phyloP scores from a whole-genome alignment of 2,888 invertebrate genomes.

The Thymelicus sylvestris region DNA sequence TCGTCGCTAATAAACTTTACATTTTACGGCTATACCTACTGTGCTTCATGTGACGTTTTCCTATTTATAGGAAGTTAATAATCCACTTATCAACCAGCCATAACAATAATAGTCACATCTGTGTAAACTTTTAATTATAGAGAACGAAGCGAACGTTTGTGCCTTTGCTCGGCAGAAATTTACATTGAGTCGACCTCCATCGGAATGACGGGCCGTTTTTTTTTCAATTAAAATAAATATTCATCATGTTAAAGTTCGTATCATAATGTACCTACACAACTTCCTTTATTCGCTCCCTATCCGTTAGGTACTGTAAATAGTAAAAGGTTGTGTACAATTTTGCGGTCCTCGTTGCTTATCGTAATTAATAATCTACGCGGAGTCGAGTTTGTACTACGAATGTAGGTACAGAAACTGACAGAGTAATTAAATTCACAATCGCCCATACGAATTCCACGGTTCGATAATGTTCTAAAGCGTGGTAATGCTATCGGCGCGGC shows the following conservation, averaged over 20 bases:
- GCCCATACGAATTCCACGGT: background rate
- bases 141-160: background rate
- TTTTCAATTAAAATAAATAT: conserved; percentile 5
- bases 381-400: background rate
- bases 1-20: too few species aligned
- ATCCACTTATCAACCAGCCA: too few species aligned
- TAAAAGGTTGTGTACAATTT: conserved; percentile 6
- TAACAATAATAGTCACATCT: too few species aligned
- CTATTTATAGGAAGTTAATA: too few species aligned
- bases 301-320: background rate
- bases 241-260: conserved; percentile 14
- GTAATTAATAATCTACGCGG: conserved; percentile 22
- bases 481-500: conserved; percentile 1
- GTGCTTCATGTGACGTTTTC: too few species aligned
- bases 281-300: conserved; percentile 16
- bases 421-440: conserved; percentile 14
- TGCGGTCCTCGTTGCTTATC: conserved; percentile 13
- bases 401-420: conserved; percentile 1
- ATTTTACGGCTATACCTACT: too few species aligned
- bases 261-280: background rate
- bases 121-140: background rate
- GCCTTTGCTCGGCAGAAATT: background rate
- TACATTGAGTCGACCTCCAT: background rate
- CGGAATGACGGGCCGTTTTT: background rate
- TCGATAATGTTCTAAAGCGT: conserved; percentile 4